Evolutionary conservation across 1,140 invertebrate genomes (phyloP).

Genomic region (Drosophila santomea): DNA sequence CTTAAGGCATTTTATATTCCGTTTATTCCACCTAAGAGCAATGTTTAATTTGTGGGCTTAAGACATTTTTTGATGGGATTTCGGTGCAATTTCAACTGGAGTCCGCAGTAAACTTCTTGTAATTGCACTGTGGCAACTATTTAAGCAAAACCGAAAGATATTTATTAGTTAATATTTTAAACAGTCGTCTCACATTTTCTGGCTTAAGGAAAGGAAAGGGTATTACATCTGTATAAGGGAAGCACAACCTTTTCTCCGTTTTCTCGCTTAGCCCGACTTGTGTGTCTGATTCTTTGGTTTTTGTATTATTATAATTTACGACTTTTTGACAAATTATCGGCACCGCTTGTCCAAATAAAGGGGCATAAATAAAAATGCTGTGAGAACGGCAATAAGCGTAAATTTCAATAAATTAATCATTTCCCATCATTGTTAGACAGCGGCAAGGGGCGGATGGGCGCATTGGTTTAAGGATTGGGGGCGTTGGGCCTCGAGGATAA

Average conservation of each 20-base stretch:
- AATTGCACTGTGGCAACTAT: too few relatives aligned
- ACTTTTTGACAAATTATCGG: constrained; percentile 82
- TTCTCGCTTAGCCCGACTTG: neutral
- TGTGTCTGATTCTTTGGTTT: constrained; percentile 17
- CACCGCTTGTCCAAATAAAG: constrained; percentile 69
- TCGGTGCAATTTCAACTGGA: too few relatives aligned
- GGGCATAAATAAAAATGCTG: constrained; percentile 67
- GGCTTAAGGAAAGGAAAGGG: neutral
- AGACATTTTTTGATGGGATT: too few relatives aligned
- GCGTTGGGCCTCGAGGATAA: neutral
- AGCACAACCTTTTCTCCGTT: neutral
- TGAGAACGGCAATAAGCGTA: constrained; percentile 67
- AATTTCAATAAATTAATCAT: constrained; percentile 83
- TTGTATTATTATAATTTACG: constrained; percentile 77
- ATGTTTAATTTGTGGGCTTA: neutral
- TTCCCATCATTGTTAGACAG: constrained; percentile 44
- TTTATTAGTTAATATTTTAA: too few relatives aligned
- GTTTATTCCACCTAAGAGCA: neutral
- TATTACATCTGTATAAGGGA: neutral
- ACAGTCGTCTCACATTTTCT: too few relatives aligned
- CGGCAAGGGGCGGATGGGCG: constrained; percentile 14
- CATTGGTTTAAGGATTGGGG: neutral
- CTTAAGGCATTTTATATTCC: neutral
- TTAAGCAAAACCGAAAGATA: too few relatives aligned
- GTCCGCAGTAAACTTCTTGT: too few relatives aligned